A percentile compares a stretch with the other conserved stretches of the same genome.
Conservation (phyloP, 2,888 invertebrate species). For the Xylota sylvarum region DNA sequence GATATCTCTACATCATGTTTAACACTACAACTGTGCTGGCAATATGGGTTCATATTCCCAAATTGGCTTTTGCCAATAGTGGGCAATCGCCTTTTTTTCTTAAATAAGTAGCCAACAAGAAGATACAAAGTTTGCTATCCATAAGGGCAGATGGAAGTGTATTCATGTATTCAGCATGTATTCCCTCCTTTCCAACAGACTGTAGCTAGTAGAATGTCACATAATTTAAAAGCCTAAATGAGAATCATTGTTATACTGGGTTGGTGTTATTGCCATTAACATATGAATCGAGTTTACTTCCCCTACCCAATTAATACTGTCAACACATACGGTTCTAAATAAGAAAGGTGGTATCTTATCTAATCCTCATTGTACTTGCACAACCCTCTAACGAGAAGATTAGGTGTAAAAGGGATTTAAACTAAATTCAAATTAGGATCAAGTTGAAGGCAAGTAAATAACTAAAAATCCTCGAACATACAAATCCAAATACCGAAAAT, state of each 20-base stretch:
- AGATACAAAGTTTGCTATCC: background rate
- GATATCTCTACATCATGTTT: slow-evolving; percentile 13
- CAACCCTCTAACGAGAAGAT: slow-evolving; percentile 26
- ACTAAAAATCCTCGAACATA: slow-evolving; percentile 3
- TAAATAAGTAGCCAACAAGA: background rate
- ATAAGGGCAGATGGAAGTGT: no score
- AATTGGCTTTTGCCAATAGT: slow-evolving; percentile 7
- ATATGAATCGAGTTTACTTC: slow-evolving; percentile 5
- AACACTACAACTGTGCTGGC: background rate
- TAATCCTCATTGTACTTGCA: slow-evolving; percentile 4
- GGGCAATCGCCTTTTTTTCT: background rate
- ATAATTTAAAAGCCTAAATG: slow-evolving; percentile 6
- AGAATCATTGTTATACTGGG: background rate
- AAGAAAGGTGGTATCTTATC: slow-evolving; percentile 16
- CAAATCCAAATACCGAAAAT: slow-evolving; percentile 16
- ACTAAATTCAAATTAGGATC: slow-evolving; percentile 26
- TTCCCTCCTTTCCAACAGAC: background rate
- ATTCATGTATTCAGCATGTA: background rate
- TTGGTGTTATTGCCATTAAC: background rate
- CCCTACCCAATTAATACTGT: background rate
- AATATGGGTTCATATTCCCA: background rate
- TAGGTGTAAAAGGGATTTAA: background rate
- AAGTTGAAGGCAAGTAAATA: background rate
- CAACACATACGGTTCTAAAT: background rate
- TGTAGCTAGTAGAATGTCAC: background rate